Conservation (phyloP, 2,888 invertebrate species). For the Syrista parreyssii region DNA sequence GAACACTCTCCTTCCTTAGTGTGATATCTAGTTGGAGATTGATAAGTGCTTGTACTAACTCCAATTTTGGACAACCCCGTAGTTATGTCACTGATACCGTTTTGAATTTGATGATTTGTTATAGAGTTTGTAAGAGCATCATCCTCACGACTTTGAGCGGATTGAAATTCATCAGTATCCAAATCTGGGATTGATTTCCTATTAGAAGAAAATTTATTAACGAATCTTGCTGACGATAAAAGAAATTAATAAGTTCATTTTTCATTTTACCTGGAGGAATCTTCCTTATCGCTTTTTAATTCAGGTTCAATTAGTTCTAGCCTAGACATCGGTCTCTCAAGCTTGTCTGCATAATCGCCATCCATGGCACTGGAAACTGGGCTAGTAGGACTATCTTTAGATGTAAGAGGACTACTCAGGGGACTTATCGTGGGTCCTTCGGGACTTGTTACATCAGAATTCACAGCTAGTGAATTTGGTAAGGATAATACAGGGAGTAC, state of each 20-base stretch:
- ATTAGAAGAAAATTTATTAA: background rate
- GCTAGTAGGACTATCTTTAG: slow-evolving; percentile 71
- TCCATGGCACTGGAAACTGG: slow-evolving; percentile 69
- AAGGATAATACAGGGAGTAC: slow-evolving; percentile 30
- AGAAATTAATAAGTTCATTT: background rate
- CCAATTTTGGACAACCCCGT: slow-evolving; percentile 43
- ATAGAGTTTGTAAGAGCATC: slow-evolving; percentile 16
- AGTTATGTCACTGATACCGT: slow-evolving; percentile 42
- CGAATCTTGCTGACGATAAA: background rate
- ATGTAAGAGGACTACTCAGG: slow-evolving; percentile 57
- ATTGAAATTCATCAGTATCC: slow-evolving; percentile 11
- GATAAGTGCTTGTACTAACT: slow-evolving; percentile 32
- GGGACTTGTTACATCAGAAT: slow-evolving; percentile 48
- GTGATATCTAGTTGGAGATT: slow-evolving; percentile 71
- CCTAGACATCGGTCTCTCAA: slow-evolving; percentile 62
- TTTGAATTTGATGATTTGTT: slow-evolving; percentile 20
- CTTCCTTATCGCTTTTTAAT: background rate
- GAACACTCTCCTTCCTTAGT: slow-evolving; percentile 85
- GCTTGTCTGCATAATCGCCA: slow-evolving; percentile 66
- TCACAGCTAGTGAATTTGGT: slow-evolving; percentile 37
- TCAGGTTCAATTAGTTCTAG: slow-evolving; percentile 9
- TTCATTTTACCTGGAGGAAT: slow-evolving; percentile 3
- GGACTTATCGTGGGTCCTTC: slow-evolving; percentile 49
- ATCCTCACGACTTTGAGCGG: slow-evolving; percentile 16
- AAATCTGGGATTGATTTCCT: slow-evolving; percentile 6